phyloP scores from a whole-genome alignment of 2,888 invertebrate species.

The Nemotelus nigrinus region DNA sequence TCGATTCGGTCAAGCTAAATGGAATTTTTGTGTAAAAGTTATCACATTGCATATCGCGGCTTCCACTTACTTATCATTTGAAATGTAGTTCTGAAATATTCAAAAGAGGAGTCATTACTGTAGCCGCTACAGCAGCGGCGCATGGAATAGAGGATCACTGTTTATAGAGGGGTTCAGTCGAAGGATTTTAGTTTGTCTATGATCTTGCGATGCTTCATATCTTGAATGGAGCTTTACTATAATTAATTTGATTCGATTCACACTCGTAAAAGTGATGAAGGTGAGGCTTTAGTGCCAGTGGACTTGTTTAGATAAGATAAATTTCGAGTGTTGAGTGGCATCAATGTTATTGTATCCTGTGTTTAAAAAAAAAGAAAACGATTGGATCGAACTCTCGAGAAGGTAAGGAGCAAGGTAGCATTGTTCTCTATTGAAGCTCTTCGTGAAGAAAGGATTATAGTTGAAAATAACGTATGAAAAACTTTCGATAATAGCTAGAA shows the following conservation, averaged over 20 bases:
- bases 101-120: background rate
- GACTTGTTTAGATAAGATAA: background rate
- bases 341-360: no score
- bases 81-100: constrained; percentile 17
- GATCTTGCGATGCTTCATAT: background rate
- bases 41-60: constrained; percentile 36
- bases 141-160: background rate
- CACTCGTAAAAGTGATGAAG: background rate
- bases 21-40: constrained; percentile 41
- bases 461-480: no score
- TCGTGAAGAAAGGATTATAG: no score
- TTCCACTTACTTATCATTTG: constrained; percentile 25
- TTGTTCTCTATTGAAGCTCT: no score
- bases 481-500: no score
- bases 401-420: no score
- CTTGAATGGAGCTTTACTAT: background rate
- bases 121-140: background rate
- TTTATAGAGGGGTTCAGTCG: background rate
- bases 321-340: background rate
- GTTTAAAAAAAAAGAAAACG: no score
- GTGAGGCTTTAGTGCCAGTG: background rate
- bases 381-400: no score
- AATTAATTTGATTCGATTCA: constrained; percentile 24
- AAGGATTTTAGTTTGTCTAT: background rate
- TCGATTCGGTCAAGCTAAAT: constrained; percentile 24